A percentile compares a stretch with the other conserved stretches of the same genome.
Evolutionary conservation across 2,888 invertebrate genomes (phyloP).

Genomic region (Cantharis nigra): DNA sequence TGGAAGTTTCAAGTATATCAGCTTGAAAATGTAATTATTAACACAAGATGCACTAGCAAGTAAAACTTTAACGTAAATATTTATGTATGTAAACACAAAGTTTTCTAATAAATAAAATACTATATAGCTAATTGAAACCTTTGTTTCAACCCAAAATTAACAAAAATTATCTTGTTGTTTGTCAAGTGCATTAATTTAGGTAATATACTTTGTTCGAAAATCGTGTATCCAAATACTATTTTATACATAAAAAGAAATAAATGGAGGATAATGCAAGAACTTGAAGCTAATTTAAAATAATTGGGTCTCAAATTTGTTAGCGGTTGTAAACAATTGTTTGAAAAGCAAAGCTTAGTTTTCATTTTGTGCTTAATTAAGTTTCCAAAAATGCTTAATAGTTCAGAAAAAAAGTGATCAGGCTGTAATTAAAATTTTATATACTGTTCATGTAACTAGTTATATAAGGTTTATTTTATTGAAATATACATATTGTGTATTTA

Average conservation of each 20-base stretch:
- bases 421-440: neutral
- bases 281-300: neutral
- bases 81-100: neutral
- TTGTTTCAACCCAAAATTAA: neutral
- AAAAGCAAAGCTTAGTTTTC: neutral
- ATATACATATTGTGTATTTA: too few species aligned
- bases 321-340: neutral
- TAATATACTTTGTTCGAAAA: neutral
- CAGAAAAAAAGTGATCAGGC: neutral
- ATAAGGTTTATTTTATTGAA: too few species aligned
- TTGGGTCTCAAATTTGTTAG: neutral
- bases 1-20: neutral
- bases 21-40: conserved; percentile 5
- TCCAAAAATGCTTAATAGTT: neutral
- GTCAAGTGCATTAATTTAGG: neutral
- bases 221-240: neutral
- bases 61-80: conserved; percentile 4
- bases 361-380: neutral
- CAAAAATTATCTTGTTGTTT: neutral
- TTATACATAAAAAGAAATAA: neutral
- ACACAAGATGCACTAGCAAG: neutral
- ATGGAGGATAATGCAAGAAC: neutral
- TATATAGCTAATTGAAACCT: neutral
- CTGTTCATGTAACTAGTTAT: too few species aligned
- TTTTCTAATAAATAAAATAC: neutral